These are phyloP conservation scores for Ia io DNA, from an alignment of 2,113 vertebrate species.

Conservation along the genomic window DNA sequence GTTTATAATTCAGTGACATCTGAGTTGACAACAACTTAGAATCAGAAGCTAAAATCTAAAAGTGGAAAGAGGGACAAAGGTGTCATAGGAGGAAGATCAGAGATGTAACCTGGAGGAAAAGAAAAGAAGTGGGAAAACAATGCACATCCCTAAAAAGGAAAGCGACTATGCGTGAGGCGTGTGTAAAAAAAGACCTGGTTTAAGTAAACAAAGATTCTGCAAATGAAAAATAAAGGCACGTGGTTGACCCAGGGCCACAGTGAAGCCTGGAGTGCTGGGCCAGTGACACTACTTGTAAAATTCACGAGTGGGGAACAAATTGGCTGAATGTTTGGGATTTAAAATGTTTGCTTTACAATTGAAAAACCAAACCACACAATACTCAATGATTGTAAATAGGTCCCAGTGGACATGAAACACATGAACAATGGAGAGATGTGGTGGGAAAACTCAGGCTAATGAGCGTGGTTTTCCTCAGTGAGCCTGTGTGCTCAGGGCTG, in stretches of 20 bases:
- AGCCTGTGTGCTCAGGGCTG: background rate
- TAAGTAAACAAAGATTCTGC: background rate
- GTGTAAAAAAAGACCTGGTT: background rate
- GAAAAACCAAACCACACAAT: background rate
- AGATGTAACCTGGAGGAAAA: background rate
- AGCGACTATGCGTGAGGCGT: fast-evolving
- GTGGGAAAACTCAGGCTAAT: background rate
- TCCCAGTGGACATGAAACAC: background rate
- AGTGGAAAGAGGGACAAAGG: background rate
- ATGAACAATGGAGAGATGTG: background rate
- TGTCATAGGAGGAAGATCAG: background rate
- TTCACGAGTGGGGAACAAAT: background rate
- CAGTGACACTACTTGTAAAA: background rate
- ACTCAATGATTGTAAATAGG: background rate
- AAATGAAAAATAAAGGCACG: background rate
- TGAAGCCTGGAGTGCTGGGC: background rate
- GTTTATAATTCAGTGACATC: background rate
- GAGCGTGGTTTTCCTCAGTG: fast-evolving
- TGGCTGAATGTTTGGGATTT: background rate
- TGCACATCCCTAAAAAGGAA: background rate
- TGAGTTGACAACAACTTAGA: background rate
- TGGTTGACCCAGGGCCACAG: fast-evolving
- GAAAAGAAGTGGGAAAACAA: background rate
- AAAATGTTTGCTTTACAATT: background rate
- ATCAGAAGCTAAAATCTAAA: background rate